Evolutionary conservation across 2,797 vertebrate species (phyloP).

Genomic region (Neosalanx taihuensis): DNA sequence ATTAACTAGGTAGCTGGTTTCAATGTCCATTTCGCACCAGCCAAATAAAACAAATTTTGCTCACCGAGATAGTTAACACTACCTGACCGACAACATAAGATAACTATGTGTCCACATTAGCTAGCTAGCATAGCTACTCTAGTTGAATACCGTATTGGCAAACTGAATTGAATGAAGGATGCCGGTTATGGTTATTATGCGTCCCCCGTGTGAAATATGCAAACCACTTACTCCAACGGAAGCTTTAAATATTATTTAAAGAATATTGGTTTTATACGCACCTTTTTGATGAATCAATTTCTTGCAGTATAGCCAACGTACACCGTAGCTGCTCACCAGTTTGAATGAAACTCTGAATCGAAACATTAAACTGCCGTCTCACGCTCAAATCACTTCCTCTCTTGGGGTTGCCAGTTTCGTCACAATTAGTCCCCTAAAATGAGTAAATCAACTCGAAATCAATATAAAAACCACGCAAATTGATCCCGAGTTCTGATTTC

Average conservation of each 20-base stretch:
- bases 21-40: no score
- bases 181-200: no score
- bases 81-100: background rate
- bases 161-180: conserved; percentile 1
- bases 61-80: no score
- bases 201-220: no score
- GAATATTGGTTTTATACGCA: background rate
- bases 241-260: background rate
- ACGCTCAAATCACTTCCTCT: conserved; percentile 4
- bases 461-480: background rate
- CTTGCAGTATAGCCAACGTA: background rate
- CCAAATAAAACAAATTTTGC: no score
- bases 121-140: background rate
- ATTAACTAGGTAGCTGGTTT: no score
- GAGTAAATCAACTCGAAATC: background rate
- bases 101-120: background rate
- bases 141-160: background rate
- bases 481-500: background rate
- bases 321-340: background rate
- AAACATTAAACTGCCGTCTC: conserved; percentile 6
- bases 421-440: background rate
- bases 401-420: background rate
- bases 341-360: background rate
- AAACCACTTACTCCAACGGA: no score
- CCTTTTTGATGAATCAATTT: background rate